Conservation (phyloP, 2,113 vertebrate species). For the Phaethon lepturus region DNA sequence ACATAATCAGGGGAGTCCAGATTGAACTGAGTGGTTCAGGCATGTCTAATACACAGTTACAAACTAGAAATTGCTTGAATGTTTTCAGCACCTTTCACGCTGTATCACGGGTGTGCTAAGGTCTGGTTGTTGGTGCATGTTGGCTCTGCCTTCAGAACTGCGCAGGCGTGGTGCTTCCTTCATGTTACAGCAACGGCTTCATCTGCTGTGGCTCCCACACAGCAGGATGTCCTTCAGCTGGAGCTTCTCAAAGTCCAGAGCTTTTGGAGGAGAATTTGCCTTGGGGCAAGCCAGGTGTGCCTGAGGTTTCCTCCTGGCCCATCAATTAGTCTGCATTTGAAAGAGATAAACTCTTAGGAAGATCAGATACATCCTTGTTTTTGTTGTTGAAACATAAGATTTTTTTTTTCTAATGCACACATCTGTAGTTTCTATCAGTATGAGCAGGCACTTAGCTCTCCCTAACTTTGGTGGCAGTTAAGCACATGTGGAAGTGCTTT, state of each 20-base stretch:
- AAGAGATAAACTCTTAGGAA: background rate
- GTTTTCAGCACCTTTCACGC: background rate
- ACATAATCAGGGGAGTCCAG: rapidly evolving
- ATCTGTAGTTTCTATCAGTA: background rate
- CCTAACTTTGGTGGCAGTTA: background rate
- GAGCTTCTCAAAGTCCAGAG: background rate
- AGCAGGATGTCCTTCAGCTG: background rate
- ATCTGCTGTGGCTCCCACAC: background rate
- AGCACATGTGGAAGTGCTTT: background rate
- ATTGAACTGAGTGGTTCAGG: background rate
- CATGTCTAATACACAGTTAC: background rate
- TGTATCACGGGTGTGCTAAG: rapidly evolving
- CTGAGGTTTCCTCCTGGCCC: background rate
- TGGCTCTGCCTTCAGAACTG: background rate
- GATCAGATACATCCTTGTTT: background rate
- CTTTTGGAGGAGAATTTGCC: background rate
- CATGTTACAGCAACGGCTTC: rapidly evolving
- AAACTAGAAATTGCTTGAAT: too few relatives aligned
- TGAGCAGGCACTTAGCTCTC: background rate
- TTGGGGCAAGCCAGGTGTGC: background rate
- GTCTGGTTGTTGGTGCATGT: rapidly evolving
- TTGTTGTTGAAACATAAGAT: background rate
- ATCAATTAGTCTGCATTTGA: rapidly evolving
- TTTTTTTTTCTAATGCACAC: rapidly evolving
- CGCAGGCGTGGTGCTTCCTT: background rate